phyloP scores from a whole-genome alignment of 2,888 invertebrate species.

The Eretmocerus hayati region DNA sequence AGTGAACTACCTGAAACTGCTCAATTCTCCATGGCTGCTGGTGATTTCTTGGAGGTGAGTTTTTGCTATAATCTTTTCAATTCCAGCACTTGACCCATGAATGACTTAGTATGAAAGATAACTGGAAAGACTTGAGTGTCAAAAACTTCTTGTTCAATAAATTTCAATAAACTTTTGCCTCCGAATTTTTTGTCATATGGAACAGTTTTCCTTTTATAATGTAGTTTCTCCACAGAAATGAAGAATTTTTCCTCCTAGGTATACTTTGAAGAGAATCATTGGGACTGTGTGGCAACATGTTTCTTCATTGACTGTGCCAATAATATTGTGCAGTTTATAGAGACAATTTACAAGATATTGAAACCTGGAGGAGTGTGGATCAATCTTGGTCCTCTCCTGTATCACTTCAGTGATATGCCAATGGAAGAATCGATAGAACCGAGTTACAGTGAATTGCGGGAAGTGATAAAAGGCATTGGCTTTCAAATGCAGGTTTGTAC shows the following conservation, averaged over 20 bases:
- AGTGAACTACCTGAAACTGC: conserved; percentile 56
- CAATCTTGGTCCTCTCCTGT: conserved; percentile 86
- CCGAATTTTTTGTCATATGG: too few species aligned
- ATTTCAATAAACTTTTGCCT: too few species aligned
- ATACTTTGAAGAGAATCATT: conserved; percentile 63
- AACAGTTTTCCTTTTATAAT: too few species aligned
- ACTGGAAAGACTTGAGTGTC: too few species aligned
- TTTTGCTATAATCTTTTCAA: not conserved
- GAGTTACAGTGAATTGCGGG: conserved; percentile 74
- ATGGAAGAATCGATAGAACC: conserved; percentile 89
- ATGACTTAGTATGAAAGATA: too few species aligned
- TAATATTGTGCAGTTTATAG: conserved; percentile 91
- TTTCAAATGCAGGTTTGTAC: conserved; percentile 65
- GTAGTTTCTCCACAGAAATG: too few species aligned
- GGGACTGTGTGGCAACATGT: conserved; percentile 92
- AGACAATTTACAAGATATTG: conserved; percentile 82
- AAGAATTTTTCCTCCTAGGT: too few species aligned
- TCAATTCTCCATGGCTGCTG: conserved; percentile 91
- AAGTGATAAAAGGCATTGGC: conserved; percentile 74
- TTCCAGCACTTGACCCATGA: too few species aligned
- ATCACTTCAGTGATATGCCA: conserved; percentile 79
- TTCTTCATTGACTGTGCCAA: conserved; percentile 99
- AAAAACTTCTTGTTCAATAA: too few species aligned
- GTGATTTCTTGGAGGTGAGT: conserved; percentile 89
- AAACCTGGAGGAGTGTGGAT: conserved; percentile 87